Percentiles rank a stretch among this genome's conserved stretches.
phyloP scores from a whole-genome alignment of 2,797 vertebrate species.

The Galago senegalensis region DNA sequence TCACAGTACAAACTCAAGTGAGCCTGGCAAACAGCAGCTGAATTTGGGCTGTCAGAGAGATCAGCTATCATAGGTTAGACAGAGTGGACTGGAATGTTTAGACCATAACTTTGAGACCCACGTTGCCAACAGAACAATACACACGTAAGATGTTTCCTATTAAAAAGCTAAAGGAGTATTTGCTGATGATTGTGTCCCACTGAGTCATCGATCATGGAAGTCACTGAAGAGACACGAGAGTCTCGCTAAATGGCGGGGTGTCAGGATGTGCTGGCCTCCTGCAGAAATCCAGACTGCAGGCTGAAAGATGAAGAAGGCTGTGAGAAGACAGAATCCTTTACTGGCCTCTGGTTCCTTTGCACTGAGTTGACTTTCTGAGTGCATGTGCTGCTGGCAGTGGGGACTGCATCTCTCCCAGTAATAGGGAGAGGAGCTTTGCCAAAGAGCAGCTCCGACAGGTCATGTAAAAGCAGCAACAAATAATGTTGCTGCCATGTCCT shows the following conservation, averaged over 20 bases:
- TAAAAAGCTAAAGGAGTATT: background rate
- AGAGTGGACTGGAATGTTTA: background rate
- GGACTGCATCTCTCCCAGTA: background rate
- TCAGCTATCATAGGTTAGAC: background rate
- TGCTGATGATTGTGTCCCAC: background rate
- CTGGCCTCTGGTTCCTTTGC: background rate
- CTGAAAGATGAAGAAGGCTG: background rate
- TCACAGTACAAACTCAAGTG: background rate
- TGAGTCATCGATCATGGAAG: background rate
- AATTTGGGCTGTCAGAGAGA: background rate
- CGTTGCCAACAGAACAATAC: background rate
- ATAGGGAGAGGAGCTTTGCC: background rate
- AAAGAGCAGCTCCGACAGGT: background rate
- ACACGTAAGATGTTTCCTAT: background rate
- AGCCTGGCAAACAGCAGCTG: background rate
- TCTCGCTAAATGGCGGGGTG: background rate
- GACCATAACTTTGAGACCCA: background rate
- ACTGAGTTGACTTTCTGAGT: background rate
- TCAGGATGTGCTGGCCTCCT: background rate
- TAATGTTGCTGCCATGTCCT: background rate
- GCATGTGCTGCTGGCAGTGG: background rate
- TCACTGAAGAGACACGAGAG: background rate
- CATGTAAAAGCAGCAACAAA: background rate
- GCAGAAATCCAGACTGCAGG: background rate
- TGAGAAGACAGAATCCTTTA: background rate